A percentile compares a stretch with the other conserved stretches of the same genome.
These are phyloP conservation scores for Apodemia hepburni DNA, from an alignment of 2,888 invertebrate genomes.

Conservation along the genomic window DNA sequence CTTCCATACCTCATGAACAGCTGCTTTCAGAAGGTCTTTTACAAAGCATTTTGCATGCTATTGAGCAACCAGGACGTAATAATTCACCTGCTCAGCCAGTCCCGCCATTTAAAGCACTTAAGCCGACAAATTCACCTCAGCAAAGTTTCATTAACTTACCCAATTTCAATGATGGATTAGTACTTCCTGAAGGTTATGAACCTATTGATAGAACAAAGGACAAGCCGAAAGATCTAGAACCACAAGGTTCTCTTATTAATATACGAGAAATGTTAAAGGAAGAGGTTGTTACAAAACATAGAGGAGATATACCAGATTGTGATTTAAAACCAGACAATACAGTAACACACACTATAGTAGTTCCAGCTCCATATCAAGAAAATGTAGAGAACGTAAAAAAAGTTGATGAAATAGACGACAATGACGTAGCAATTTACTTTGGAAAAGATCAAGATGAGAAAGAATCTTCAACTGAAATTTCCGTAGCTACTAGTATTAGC, in stretches of 20 bases:
- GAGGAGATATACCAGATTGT: constrained; percentile 44
- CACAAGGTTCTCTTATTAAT: constrained; percentile 46
- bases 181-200: constrained; percentile 66
- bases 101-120: background rate
- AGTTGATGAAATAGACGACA: constrained; percentile 74
- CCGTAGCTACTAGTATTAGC: constrained; percentile 70
- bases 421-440: constrained; percentile 81
- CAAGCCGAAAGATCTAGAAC: constrained; percentile 44
- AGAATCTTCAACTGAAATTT: constrained; percentile 68
- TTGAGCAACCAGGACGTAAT: constrained; percentile 82
- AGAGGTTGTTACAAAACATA: constrained; percentile 38
- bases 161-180: constrained; percentile 43
- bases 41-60: constrained; percentile 90
- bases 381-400: constrained; percentile 53
- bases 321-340: constrained; percentile 68
- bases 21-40: constrained; percentile 88
- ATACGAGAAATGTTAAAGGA: constrained; percentile 40
- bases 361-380: constrained; percentile 53
- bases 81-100: constrained; percentile 8
- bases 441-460: constrained; percentile 38
- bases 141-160: constrained; percentile 23
- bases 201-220: constrained; percentile 55
- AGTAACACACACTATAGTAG: constrained; percentile 58
- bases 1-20: constrained; percentile 84
- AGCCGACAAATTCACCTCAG: constrained; percentile 23